Evolutionary conservation across 2,888 invertebrate genomes (phyloP).

Genomic region (Tuberolachnus salignus): DNA sequence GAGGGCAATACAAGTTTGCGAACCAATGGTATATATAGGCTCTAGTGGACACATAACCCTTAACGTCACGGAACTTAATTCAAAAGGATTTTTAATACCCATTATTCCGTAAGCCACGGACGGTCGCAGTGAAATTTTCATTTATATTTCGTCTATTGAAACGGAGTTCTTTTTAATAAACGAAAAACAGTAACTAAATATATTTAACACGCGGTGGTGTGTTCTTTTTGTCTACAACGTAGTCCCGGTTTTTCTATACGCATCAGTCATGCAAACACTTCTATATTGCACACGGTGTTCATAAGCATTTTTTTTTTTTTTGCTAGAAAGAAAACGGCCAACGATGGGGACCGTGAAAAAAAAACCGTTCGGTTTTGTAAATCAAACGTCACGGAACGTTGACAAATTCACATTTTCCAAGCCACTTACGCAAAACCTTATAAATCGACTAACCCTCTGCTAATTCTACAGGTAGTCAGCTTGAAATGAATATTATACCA

Average conservation of each 20-base stretch:
- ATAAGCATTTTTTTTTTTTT: background rate
- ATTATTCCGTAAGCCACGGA: background rate
- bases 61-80: conserved; percentile 9
- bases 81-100: background rate
- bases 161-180: no score
- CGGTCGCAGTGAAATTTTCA: no score
- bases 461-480: background rate
- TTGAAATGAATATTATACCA: no score
- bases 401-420: conserved; percentile 4
- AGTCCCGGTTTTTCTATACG: no score
- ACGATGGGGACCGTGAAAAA: background rate
- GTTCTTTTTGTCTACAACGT: no score
- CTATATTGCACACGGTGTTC: no score
- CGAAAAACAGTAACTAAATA: no score
- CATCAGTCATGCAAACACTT: no score
- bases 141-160: no score
- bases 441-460: background rate
- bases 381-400: background rate
- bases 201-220: no score
- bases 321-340: conserved; percentile 2
- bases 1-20: conserved; percentile 26
- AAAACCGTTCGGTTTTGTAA: background rate
- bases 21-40: background rate
- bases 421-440: background rate
- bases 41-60: conserved; percentile 24